These are phyloP conservation scores for Andrena bucephala DNA, from an alignment of 2,888 invertebrate genomes.

Conservation along the genomic window DNA sequence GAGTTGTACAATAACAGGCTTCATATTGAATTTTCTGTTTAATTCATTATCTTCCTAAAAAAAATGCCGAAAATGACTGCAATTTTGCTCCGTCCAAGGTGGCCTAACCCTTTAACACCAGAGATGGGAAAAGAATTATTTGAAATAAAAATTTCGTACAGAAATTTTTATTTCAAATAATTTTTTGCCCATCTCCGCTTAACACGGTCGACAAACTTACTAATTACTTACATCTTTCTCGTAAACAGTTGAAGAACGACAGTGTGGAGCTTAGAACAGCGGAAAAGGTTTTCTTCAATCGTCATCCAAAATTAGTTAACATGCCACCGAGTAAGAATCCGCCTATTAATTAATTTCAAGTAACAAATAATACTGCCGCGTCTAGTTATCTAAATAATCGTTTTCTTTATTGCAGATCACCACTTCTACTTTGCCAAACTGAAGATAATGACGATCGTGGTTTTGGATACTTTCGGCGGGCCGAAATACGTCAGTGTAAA, in stretches of 20 bases:
- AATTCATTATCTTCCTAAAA: too few relatives aligned
- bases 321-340: conserved; percentile 86
- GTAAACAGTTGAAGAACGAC: conserved; percentile 86
- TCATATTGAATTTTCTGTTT: too few relatives aligned
- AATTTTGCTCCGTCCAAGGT: too few relatives aligned
- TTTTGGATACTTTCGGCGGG: conserved; percentile 94
- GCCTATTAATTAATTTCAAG: neutral
- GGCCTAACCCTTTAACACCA: too few relatives aligned
- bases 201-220: neutral
- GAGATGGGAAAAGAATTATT: too few relatives aligned
- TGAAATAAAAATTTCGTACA: too few relatives aligned
- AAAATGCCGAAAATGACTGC: too few relatives aligned
- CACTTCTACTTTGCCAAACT: conserved; percentile 92
- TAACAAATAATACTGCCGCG: neutral
- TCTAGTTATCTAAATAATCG: neutral
- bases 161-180: too few relatives aligned
- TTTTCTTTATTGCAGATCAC: conserved; percentile 88
- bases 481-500: conserved; percentile 88
- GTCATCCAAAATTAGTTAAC: conserved; percentile 90
- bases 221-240: conserved; percentile 12
- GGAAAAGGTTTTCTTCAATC: conserved; percentile 88
- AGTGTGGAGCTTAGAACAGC: conserved; percentile 87
- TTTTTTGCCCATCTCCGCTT: too few relatives aligned
- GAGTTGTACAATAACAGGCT: too few relatives aligned
- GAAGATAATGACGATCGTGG: conserved; percentile 90